Percentiles rank a stretch among this genome's conserved stretches.
Conservation (phyloP, 2,797 vertebrate species). For the Enteromius treurensis region DNA sequence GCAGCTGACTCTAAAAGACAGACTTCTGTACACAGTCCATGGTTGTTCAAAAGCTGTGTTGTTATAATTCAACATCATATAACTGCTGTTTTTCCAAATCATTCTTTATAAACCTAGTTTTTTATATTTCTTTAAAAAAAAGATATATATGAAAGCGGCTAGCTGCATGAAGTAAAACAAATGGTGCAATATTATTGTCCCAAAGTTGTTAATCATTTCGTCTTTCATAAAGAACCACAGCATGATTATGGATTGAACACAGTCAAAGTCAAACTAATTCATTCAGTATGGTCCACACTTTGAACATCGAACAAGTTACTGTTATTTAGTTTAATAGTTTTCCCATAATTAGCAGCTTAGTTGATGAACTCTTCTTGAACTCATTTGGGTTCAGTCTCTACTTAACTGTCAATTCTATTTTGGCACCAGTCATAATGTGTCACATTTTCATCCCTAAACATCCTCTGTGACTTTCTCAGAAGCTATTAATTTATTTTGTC, state of each 20-base stretch:
- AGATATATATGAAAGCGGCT: background rate
- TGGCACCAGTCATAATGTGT: background rate
- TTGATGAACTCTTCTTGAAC: background rate
- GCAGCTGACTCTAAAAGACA: background rate
- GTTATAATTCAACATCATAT: background rate
- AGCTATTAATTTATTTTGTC: slow-evolving; percentile 3
- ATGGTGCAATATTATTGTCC: background rate
- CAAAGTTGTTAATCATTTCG: background rate
- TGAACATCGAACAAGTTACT: slow-evolving; percentile 5
- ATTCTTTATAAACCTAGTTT: background rate
- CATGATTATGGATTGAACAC: background rate
- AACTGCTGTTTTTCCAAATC: background rate
- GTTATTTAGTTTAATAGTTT: background rate
- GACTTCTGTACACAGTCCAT: background rate
- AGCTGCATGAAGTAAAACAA: background rate
- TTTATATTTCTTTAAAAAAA: background rate
- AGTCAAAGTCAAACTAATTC: background rate
- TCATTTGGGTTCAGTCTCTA: slow-evolving; percentile 16
- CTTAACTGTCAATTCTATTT: slow-evolving; percentile 10
- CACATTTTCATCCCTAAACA: slow-evolving; percentile 15
- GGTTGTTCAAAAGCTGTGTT: background rate
- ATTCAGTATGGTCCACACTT: background rate
- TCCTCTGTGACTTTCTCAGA: background rate
- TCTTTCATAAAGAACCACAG: background rate
- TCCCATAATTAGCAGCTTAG: background rate